Evolutionary conservation across 2,888 invertebrate genomes (phyloP), one percentile per base, ranked within the genome.

Genomic region (Neelides folsomi): DNA sequence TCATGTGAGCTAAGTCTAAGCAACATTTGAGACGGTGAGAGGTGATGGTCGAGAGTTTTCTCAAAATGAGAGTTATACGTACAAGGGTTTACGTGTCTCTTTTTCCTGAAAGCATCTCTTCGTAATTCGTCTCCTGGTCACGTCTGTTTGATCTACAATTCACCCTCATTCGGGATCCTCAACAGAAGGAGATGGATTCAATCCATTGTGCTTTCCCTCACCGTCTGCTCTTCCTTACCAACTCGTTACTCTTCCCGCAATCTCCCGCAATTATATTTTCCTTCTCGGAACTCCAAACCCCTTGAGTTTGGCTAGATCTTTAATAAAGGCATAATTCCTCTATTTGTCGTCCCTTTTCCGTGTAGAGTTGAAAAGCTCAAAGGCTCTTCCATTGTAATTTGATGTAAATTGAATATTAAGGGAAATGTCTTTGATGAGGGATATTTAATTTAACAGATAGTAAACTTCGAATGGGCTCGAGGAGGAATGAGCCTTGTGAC

Each of bases 401-500:
- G 4, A 27, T 27, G 4, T 27, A 27, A 27, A 27, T 27, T 27
- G 27, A 27, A 27, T 5, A 27, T 27, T 27, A 5, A 27, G 7
- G 27, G 27, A 27, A 27, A 5, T 27, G 20, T 9, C 2, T 20
- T 42, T 15, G 42, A 42, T 12, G 2, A 18, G 18, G n/a, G 7
- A 42, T 7, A 2, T 19, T 19, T 27, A 44, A 27, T 20, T 13
- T 44, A 13, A 13, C 58, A 64, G 64, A 58, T 58, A 50, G 60
- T 62, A 37, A 64, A 64, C 49, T 64, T 62, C 44, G 64, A 64
- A 52, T 62, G 62, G 64, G 56, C 60, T n/a, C 55, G 64, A 37
- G 64, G 62, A 16, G 64, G 64, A 18, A 62, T 64, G 59, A 64
- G 59, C 53, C 52, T 64, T 43, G 58, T 62, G 27, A 64, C 62